Evolutionary conservation across 2,888 invertebrate species (phyloP).

Genomic region (Ceraclea dissimilis): DNA sequence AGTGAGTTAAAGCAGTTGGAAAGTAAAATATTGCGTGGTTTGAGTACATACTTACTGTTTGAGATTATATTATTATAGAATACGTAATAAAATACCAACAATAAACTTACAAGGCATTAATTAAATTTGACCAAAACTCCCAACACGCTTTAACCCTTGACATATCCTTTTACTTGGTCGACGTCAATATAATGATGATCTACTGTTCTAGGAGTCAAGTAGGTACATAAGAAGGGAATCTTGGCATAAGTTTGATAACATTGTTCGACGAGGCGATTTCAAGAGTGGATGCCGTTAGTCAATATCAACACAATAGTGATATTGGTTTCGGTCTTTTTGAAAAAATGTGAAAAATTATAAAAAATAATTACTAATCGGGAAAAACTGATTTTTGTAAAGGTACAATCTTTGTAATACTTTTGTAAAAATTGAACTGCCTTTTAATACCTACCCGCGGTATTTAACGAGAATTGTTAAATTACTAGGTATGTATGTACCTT

Average conservation of each 20-base stretch:
- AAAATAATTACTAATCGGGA: no score
- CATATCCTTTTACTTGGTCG: not conserved
- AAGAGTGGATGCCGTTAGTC: not conserved
- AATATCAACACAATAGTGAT: no score
- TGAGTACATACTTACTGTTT: not conserved
- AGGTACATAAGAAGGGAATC: not conserved
- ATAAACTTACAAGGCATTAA: not conserved
- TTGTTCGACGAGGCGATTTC: not conserved
- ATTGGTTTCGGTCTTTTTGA: no score
- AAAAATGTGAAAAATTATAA: no score
- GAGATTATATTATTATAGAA: not conserved
- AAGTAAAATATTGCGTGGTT: not conserved
- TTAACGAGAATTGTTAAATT: no score
- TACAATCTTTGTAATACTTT: no score
- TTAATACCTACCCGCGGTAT: no score
- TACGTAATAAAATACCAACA: not conserved
- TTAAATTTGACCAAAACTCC: not conserved
- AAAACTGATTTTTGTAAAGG: no score
- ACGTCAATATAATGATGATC: not conserved
- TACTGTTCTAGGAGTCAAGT: not conserved
- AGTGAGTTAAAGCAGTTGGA: not conserved
- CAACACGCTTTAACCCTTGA: not conserved
- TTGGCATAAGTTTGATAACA: not conserved
- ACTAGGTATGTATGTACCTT: no score
- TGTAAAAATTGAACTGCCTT: no score